Conservation (phyloP, 1,140 invertebrate genomes). For the Armadillidium nasatum region DNA sequence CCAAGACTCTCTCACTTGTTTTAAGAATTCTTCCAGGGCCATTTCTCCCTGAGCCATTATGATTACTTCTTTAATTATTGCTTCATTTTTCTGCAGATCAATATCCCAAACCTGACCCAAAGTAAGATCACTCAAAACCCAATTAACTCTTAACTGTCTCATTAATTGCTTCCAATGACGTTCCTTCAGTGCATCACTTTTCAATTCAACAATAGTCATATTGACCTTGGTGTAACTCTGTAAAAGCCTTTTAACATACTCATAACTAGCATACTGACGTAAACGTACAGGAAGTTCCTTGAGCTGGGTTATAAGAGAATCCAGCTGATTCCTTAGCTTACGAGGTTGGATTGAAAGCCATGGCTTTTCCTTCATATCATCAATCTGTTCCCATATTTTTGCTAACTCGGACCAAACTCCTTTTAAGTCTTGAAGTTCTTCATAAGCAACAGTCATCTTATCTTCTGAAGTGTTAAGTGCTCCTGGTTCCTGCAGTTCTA, state of each 20-base stretch:
- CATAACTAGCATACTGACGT: slow-evolving; percentile 95
- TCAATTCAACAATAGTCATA: slow-evolving; percentile 92
- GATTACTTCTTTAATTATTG: slow-evolving; percentile 91
- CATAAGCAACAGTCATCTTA: slow-evolving; percentile 85
- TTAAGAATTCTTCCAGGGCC: slow-evolving; percentile 98
- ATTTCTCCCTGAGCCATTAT: slow-evolving; percentile 98
- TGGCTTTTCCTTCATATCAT: slow-evolving; percentile 94
- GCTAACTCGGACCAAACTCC: slow-evolving; percentile 95
- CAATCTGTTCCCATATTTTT: slow-evolving; percentile 94
- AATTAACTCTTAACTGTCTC: slow-evolving; percentile 84
- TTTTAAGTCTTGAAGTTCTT: slow-evolving; percentile 92
- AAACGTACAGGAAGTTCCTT: slow-evolving; percentile 95
- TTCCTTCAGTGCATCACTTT: slow-evolving; percentile 99
- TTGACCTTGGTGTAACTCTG: slow-evolving; percentile 96
- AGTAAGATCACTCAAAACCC: slow-evolving; percentile 94
- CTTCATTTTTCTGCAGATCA: slow-evolving; percentile 89
- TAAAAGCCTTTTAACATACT: slow-evolving; percentile 92
- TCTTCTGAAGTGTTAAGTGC: slow-evolving; percentile 69
- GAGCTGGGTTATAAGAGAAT: slow-evolving; percentile 84
- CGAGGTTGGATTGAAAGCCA: slow-evolving; percentile 98
- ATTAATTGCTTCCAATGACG: slow-evolving; percentile 98
- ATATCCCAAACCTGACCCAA: slow-evolving; percentile 99
- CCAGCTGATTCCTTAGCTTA: slow-evolving; percentile 89
- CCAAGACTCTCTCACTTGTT: slow-evolving; percentile 98
- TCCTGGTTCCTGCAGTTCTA: slow-evolving; percentile 83